These are phyloP conservation scores for Monochamus alternatus DNA, from an alignment of 2,888 invertebrate species.

Conservation along the genomic window DNA sequence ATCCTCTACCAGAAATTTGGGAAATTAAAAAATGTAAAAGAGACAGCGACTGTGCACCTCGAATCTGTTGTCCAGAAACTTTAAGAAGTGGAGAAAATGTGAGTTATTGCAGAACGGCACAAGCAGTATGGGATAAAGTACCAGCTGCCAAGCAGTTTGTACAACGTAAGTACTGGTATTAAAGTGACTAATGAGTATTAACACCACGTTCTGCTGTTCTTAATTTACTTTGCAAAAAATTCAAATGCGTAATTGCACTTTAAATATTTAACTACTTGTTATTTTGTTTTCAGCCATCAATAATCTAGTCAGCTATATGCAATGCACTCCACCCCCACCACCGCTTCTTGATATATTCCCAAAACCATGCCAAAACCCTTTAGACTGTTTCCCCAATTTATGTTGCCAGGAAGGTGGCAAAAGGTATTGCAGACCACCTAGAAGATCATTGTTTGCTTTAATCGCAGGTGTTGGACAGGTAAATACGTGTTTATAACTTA, in stretches of 20 bases:
- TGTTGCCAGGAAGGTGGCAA: conserved; percentile 85
- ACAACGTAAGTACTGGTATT: conserved; percentile 73
- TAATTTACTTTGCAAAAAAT: neutral
- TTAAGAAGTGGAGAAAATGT: conserved; percentile 70
- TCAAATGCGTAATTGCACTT: neutral
- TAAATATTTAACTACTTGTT: neutral
- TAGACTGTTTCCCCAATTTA: conserved; percentile 86
- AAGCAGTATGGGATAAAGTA: conserved; percentile 77
- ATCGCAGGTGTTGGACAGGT: conserved; percentile 78
- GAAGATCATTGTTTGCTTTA: conserved; percentile 79
- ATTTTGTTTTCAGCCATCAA: conserved; percentile 64
- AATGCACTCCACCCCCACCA: conserved; percentile 81
- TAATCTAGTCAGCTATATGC: conserved; percentile 76
- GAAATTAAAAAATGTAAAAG: conserved; percentile 80
- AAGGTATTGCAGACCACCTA: conserved; percentile 83
- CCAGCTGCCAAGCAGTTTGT: conserved; percentile 78
- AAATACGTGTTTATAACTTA: conserved; percentile 39
- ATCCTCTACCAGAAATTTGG: conserved; percentile 81
- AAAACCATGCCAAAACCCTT: conserved; percentile 79
- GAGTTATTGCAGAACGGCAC: conserved; percentile 82
- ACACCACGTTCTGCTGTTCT: neutral
- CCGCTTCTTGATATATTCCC: conserved; percentile 81
- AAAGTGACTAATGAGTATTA: no score
- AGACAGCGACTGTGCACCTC: conserved; percentile 83
- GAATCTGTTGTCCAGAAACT: conserved; percentile 83